Evolutionary conservation across 1,140 invertebrate species (phyloP).

Genomic region (Ceratosolen fusciceps): DNA sequence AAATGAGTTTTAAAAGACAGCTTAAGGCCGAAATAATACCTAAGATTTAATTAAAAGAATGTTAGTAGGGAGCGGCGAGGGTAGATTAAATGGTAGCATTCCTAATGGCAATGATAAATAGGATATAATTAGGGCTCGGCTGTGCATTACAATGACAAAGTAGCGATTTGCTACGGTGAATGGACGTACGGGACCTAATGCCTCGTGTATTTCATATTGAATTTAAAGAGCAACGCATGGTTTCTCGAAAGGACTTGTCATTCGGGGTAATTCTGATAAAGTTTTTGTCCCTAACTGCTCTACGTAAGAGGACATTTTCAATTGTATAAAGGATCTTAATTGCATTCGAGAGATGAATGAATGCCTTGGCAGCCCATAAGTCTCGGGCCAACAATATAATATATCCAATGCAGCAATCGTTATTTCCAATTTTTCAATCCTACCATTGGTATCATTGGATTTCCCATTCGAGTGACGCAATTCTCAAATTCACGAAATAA

Average conservation of each 20-base stretch:
- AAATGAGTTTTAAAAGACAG: neutral
- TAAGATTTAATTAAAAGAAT: no score
- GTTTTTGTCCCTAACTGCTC: constrained; percentile 60
- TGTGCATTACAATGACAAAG: constrained; percentile 7
- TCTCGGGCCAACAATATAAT: neutral
- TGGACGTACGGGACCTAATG: no score
- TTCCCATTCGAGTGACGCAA: neutral
- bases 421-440: neutral
- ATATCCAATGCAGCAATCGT: neutral
- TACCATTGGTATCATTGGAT: no score
- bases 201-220: no score
- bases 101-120: no score
- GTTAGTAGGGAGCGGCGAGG: no score
- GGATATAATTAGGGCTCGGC: no score
- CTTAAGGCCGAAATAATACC: no score
- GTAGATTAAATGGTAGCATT: no score
- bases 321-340: constrained; percentile 59
- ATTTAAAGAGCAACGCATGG: neutral
- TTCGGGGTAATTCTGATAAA: constrained; percentile 54
- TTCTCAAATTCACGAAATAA: neutral
- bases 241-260: no score
- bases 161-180: constrained; percentile 22
- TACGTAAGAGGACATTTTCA: constrained; percentile 55
- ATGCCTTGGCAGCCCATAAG: constrained; percentile 28
- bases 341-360: constrained; percentile 52